These are phyloP conservation scores for Gymnarchus niloticus DNA, from an alignment of 2,113 vertebrate species.

Conservation along the genomic window DNA sequence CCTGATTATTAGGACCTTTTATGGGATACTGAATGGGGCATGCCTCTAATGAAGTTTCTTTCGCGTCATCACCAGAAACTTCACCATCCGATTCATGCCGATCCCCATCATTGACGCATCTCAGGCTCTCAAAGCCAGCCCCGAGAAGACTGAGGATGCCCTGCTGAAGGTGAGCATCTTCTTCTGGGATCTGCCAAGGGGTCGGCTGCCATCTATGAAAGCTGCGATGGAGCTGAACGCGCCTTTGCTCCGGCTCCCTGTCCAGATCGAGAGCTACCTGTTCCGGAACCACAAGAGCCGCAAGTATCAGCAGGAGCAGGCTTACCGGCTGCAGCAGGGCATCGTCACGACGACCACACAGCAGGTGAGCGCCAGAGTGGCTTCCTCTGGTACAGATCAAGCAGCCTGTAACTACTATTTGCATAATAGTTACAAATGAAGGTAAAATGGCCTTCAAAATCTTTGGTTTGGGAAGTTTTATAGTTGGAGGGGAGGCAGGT, in stretches of 20 bases:
- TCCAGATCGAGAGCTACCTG: constrained; percentile 92
- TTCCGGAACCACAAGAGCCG: constrained; percentile 93
- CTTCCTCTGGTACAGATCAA: not conserved
- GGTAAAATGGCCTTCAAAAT: not conserved
- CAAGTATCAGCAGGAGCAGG: constrained; percentile 91
- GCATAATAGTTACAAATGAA: not conserved
- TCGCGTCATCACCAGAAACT: constrained; percentile 71
- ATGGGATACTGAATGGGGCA: not conserved
- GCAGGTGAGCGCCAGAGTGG: constrained; percentile 62
- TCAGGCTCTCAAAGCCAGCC: constrained; percentile 89
- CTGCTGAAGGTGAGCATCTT: constrained; percentile 77
- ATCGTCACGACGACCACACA: constrained; percentile 95
- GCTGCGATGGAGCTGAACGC: not conserved
- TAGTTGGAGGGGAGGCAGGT: not conserved
- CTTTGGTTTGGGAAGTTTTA: no score
- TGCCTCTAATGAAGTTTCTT: not conserved
- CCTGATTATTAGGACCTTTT: not conserved
- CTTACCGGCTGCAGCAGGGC: constrained; percentile 90
- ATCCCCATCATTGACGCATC: constrained; percentile 94
- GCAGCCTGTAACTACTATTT: no score
- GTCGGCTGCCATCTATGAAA: not conserved
- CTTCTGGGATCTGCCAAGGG: not conserved
- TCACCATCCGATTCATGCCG: constrained; percentile 92
- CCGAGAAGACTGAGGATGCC: constrained; percentile 93
- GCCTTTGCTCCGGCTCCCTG: constrained; percentile 24